Evolutionary conservation across 2,113 vertebrate genomes (phyloP), one percentile per base, ranked within the genome.

Genomic region (Calidris pygmaea): DNA sequence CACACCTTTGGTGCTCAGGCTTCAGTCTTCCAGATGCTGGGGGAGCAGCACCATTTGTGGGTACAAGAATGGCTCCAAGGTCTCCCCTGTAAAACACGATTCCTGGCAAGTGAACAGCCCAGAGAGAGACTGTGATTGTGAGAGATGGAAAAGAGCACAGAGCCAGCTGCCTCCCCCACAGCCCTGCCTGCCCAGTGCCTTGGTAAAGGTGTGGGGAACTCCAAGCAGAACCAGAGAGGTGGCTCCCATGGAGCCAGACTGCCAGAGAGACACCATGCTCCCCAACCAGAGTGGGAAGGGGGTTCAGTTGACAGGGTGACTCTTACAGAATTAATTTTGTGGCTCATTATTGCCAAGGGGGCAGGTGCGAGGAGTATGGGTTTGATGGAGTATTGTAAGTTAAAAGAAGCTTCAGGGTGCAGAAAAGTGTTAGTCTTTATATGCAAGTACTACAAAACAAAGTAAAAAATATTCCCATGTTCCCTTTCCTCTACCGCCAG

Each of bases 141-240:
- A 18, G 58, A 23, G 34, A 26, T 4, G 27, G 45, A 65, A 55
- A 35, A 7, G 2, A 18, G 68, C 7, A 3, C 37, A 12, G 9
- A 32, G 52, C 52, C 0, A 0, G 48, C 71, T 47, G 74, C 35
- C n/a, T 22, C 60, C 84, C 30, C 75, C 81, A 14, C 0, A 0
- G 63, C 66, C 45, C 52, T 35, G 65, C 37, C 43, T 26, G 62
- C 78, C 0, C 0, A 37, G 37, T 1, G 3, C 47, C n/a, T 41
- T 58, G 0, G 1, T 0, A 7, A 4, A 8, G 67, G 39, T 39
- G 60, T 1, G 2, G 47, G 18, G 6, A 13, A 3, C 30, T 68
- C 27, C 24, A 18, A 5, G 56, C 30, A 47, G 53, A 35, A 79
- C 14, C 45, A 48, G 47, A 14, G 14, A 19, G 63, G 68, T 18